A percentile compares a stretch with the other conserved stretches of the same genome.
Evolutionary conservation across 2,113 vertebrate genomes (phyloP).

Genomic region (Petrocephalus zakoni): DNA sequence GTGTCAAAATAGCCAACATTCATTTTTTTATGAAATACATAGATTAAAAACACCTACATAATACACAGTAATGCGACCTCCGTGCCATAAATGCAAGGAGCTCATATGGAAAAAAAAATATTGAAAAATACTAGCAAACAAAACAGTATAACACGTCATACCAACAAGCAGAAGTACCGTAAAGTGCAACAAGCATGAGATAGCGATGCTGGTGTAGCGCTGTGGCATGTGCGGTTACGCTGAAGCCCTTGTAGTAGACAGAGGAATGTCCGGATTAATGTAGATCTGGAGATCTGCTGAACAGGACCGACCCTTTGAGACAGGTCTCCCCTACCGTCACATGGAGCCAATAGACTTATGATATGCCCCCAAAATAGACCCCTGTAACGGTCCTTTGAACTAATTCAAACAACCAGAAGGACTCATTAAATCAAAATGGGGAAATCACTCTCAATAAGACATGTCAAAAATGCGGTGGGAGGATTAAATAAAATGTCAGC

Average conservation of each 20-base stretch:
- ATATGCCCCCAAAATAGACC: neutral
- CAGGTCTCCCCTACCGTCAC: neutral
- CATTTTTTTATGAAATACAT: neutral
- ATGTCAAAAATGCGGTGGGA: neutral
- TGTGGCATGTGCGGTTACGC: constrained; percentile 17
- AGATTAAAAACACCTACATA: constrained; percentile 15
- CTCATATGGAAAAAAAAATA: neutral
- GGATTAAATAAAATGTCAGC: neutral
- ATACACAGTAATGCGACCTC: constrained; percentile 5
- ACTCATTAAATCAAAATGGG: neutral
- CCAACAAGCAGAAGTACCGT: constrained; percentile 38
- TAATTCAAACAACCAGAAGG: neutral
- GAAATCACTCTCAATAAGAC: neutral
- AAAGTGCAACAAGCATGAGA: constrained; percentile 61
- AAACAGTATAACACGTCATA: constrained; percentile 31
- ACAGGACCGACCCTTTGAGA: neutral
- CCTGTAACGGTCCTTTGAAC: neutral
- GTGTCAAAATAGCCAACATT: constrained; percentile 1
- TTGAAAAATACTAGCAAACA: neutral
- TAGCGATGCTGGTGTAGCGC: constrained; percentile 34
- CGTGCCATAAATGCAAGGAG: neutral
- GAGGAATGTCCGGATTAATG: constrained; percentile 10
- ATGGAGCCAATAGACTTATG: neutral
- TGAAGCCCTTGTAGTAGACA: constrained; percentile 30
- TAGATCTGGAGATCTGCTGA: neutral